A percentile compares a stretch with the other conserved stretches of the same genome.
phyloP scores from a whole-genome alignment of 2,888 invertebrate species.

The Bedellia somnulentella region DNA sequence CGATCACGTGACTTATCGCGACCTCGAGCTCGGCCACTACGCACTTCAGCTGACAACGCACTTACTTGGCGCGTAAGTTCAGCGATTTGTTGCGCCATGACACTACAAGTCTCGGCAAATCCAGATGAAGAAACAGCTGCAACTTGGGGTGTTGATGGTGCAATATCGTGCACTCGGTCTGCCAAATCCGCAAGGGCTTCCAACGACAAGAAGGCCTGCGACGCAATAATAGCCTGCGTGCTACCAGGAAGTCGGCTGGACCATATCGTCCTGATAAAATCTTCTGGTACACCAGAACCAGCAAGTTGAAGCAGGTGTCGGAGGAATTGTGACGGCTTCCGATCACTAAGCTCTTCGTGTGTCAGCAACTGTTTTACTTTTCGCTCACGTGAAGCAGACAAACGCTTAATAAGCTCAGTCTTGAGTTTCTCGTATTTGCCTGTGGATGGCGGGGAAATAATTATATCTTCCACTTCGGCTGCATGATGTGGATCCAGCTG shows the following conservation, averaged over 20 bases:
- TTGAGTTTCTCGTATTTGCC: neutral
- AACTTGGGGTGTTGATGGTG: neutral
- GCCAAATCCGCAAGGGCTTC: neutral
- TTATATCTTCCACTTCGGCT: too few relatives aligned
- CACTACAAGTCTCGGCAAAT: too few relatives aligned
- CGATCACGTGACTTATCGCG: neutral
- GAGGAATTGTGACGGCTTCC: conserved; percentile 5
- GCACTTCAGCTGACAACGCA: too few relatives aligned
- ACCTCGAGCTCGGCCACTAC: too few relatives aligned
- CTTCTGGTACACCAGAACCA: conserved; percentile 1
- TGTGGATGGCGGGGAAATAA: too few relatives aligned
- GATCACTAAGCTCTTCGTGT: conserved; percentile 2
- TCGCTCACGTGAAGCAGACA: conserved; percentile 3
- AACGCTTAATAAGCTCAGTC: conserved; percentile 5
- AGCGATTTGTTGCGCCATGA: neutral
- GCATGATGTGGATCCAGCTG: too few relatives aligned
- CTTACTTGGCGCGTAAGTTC: neutral
- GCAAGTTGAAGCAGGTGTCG: conserved; percentile 4
- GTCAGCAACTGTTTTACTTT: neutral
- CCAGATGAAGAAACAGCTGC: neutral
- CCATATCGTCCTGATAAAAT: conserved; percentile 4
- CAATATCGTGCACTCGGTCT: neutral
- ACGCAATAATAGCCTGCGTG: neutral
- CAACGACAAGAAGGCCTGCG: neutral
- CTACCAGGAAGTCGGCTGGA: conserved; percentile 1